Evolutionary conservation across 2,888 invertebrate species (phyloP).

Genomic region (Netelia inedita): DNA sequence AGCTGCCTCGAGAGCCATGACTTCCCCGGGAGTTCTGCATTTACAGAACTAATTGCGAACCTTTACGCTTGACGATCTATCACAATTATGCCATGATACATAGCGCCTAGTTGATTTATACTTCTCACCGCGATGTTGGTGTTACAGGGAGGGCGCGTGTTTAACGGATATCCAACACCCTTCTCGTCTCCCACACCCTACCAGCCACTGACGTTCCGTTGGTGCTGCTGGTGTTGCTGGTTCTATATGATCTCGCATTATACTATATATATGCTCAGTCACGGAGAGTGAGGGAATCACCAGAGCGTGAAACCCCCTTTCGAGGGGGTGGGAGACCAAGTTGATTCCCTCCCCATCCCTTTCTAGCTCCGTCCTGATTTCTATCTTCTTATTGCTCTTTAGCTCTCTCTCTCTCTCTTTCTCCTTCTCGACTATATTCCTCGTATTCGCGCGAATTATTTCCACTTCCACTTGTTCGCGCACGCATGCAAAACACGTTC

Average conservation of each 20-base stretch:
- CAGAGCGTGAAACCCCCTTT: background rate
- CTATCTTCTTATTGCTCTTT: conserved; percentile 6
- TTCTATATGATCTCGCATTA: conserved; percentile 56
- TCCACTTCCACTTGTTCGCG: conserved; percentile 5
- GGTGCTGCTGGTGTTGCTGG: conserved; percentile 34
- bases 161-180: conserved; percentile 56
- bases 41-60: conserved; percentile 69
- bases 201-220: conserved; percentile 9
- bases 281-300: conserved; percentile 28
- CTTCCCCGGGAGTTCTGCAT: conserved; percentile 56
- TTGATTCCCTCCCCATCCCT: conserved; percentile 8
- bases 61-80: conserved; percentile 67
- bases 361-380: conserved; percentile 3
- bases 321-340: conserved; percentile 11
- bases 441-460: conserved; percentile 51
- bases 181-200: conserved; percentile 30
- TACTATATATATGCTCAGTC: conserved; percentile 33
- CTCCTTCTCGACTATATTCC: conserved; percentile 29
- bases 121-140: conserved; percentile 61
- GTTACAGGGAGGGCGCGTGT: conserved; percentile 33
- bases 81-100: conserved; percentile 68
- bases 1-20: conserved; percentile 56
- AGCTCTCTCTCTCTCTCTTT: conserved; percentile 6
- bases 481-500: background rate
- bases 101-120: conserved; percentile 66